Conservation (phyloP, 2,113 vertebrate genomes). For the Pogona vitticeps region DNA sequence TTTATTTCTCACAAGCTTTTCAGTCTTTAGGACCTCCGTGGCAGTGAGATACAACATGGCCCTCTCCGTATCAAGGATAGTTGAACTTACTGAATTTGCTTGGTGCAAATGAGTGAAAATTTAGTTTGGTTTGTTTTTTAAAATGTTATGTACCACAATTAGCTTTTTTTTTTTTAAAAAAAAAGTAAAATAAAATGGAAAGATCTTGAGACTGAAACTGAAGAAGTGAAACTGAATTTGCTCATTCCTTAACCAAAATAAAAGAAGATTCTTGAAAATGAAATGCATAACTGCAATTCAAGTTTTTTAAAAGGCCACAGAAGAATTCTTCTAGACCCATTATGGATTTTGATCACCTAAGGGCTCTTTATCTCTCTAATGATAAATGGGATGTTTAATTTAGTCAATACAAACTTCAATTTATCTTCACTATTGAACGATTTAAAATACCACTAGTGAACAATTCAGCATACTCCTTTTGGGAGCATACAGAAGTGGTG, state of each 20-base stretch:
- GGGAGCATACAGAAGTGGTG: background rate
- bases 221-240: background rate
- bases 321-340: background rate
- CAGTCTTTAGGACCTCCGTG: too few relatives aligned
- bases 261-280: background rate
- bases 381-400: background rate
- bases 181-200: background rate
- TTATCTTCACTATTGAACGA: background rate
- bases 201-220: background rate
- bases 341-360: constrained; percentile 2
- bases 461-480: background rate
- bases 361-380: background rate
- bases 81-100: too few relatives aligned
- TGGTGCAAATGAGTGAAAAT: too few relatives aligned
- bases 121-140: too few relatives aligned
- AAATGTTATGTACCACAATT: too few relatives aligned
- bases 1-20: too few relatives aligned
- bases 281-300: constrained; percentile 7
- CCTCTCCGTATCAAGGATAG: too few relatives aligned
- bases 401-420: constrained; percentile 26
- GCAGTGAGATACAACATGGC: too few relatives aligned
- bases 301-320: background rate
- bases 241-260: background rate
- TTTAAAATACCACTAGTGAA: constrained; percentile 6
- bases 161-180: too few relatives aligned